phyloP scores from a whole-genome alignment of 1,140 invertebrate genomes.

The Galleria mellonella region DNA sequence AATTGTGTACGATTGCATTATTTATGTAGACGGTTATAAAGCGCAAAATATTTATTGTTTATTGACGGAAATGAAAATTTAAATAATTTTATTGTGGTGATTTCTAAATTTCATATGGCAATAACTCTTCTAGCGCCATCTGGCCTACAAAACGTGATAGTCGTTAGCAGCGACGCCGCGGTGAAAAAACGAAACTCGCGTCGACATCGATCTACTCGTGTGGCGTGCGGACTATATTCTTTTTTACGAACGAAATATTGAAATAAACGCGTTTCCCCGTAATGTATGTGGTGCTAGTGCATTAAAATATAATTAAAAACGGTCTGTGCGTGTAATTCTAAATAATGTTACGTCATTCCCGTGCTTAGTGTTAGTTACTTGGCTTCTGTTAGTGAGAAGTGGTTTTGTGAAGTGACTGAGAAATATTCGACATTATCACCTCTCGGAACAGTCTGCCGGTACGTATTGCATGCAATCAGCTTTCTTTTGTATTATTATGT shows the following conservation, averaged over 20 bases:
- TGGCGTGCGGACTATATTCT: slow-evolving; percentile 35
- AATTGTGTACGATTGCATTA: no score
- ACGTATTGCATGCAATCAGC: slow-evolving; percentile 31
- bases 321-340: slow-evolving; percentile 49
- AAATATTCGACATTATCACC: slow-evolving; percentile 31
- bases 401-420: slow-evolving; percentile 45
- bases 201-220: slow-evolving; percentile 64
- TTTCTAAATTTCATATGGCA: neutral
- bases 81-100: neutral
- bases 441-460: slow-evolving; percentile 45
- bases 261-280: slow-evolving; percentile 44
- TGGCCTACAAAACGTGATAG: slow-evolving; percentile 11
- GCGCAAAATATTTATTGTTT: no score
- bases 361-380: slow-evolving; percentile 64
- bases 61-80: no score
- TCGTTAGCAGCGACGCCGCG: slow-evolving; percentile 38
- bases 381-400: slow-evolving; percentile 27
- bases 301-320: slow-evolving; percentile 43
- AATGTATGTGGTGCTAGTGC: slow-evolving; percentile 64
- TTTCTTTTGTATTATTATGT: slow-evolving; percentile 23
- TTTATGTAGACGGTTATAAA: no score
- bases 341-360: slow-evolving; percentile 48
- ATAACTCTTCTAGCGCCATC: slow-evolving; percentile 28
- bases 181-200: slow-evolving; percentile 44
- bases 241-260: slow-evolving; percentile 49